Percentiles rank a stretch among this genome's conserved stretches.
Conservation (phyloP, 2,797 vertebrate genomes). For the Galago senegalensis region DNA sequence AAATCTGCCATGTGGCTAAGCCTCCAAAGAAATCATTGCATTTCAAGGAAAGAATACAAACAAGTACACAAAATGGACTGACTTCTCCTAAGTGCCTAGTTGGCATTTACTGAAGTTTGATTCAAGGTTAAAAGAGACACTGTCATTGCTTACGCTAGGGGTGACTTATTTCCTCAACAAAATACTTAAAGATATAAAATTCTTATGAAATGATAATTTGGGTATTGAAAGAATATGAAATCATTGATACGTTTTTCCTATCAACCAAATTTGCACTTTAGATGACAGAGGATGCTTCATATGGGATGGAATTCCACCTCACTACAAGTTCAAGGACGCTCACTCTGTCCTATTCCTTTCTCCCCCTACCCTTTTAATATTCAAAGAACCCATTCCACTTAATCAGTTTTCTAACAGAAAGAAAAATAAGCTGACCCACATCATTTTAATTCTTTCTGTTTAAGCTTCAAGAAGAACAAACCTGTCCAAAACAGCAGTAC, state of each 20-base stretch:
- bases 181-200: background rate
- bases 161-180: conserved; percentile 5
- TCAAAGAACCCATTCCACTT: background rate
- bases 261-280: background rate
- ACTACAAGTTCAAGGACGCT: background rate
- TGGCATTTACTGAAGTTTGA: background rate
- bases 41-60: conserved; percentile 21
- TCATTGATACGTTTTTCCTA: background rate
- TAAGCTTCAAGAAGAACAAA: background rate
- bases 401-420: conserved; percentile 25
- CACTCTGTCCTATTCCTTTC: background rate
- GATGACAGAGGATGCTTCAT: background rate
- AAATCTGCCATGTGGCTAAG: conserved; percentile 40
- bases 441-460: background rate
- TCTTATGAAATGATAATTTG: background rate
- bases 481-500: background rate
- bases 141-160: background rate
- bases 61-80: background rate
- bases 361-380: background rate
- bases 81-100: background rate
- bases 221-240: background rate
- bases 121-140: background rate
- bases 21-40: background rate
- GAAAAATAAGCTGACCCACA: conserved; percentile 11
- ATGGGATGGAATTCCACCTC: background rate